Evolutionary conservation across 2,797 vertebrate species (phyloP).

Genomic region (Bradypodion ventrale): DNA sequence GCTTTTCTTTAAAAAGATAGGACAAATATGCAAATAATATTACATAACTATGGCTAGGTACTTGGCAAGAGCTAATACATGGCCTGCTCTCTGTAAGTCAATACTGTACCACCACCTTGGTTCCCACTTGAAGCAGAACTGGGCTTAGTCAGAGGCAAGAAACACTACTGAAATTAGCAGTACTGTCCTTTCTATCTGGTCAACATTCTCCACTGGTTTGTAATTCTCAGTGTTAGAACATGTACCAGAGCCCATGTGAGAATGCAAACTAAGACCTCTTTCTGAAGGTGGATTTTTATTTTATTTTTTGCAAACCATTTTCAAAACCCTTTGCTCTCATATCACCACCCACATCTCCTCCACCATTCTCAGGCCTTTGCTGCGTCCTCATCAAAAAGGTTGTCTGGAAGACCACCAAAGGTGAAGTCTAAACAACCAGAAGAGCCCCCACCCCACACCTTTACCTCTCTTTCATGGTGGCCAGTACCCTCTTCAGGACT

Average conservation of each 20-base stretch:
- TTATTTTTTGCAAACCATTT: too few species aligned
- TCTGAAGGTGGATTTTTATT: not conserved
- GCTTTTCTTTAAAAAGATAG: not conserved
- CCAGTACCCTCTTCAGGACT: conserved; percentile 66
- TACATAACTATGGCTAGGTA: not conserved
- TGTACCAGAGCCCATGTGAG: not conserved
- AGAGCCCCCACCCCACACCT: not conserved
- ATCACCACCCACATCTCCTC: not conserved
- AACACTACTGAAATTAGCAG: not conserved
- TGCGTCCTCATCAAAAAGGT: not conserved
- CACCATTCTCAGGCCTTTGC: not conserved
- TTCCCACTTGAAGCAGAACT: not conserved
- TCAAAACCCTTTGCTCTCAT: not conserved
- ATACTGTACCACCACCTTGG: not conserved
- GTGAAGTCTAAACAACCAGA: not conserved
- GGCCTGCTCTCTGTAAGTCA: not conserved
- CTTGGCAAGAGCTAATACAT: not conserved
- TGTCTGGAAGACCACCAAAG: not conserved
- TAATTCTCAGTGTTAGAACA: not conserved
- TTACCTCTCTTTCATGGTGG: conserved; percentile 75
- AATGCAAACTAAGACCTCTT: too few species aligned
- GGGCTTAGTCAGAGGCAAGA: not conserved
- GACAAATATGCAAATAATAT: not conserved
- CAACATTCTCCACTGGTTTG: not conserved
- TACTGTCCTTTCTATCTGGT: too few species aligned